These are phyloP conservation scores for Tolmerus cingulatus DNA, from an alignment of 2,888 invertebrate species.

Conservation along the genomic window DNA sequence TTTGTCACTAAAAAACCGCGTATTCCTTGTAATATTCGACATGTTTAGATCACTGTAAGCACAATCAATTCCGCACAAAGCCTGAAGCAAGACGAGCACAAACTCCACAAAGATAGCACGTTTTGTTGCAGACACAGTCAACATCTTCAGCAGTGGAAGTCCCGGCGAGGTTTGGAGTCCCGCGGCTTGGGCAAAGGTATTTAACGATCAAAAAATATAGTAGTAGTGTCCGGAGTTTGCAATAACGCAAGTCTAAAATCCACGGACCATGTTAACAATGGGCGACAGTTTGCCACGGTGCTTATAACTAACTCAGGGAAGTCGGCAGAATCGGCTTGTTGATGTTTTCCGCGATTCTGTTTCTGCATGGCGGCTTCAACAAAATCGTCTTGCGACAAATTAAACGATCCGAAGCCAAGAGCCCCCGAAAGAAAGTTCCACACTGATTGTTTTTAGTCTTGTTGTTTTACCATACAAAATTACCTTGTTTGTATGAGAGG, in stretches of 20 bases:
- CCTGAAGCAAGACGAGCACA: neutral
- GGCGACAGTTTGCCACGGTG: neutral
- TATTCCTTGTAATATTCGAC: neutral
- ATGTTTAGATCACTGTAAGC: neutral
- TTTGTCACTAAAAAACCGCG: neutral
- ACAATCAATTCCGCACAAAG: neutral
- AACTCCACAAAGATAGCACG: neutral
- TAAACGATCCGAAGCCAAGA: neutral
- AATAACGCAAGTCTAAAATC: slow-evolving; percentile 3
- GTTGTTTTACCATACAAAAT: neutral
- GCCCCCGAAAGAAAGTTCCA: neutral
- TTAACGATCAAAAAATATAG: neutral
- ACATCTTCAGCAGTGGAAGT: neutral
- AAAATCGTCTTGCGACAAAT: neutral
- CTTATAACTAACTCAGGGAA: neutral
- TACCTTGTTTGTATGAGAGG: neutral
- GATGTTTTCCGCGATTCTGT: neutral
- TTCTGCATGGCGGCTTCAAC: neutral
- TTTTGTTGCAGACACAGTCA: neutral
- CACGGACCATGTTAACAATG: neutral
- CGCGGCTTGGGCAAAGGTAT: neutral
- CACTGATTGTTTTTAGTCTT: neutral
- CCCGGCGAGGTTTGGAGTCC: neutral
- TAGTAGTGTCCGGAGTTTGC: neutral
- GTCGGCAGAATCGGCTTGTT: neutral